These are phyloP conservation scores for Eristalis tenax DNA, from an alignment of 2,888 invertebrate species.

Conservation along the genomic window DNA sequence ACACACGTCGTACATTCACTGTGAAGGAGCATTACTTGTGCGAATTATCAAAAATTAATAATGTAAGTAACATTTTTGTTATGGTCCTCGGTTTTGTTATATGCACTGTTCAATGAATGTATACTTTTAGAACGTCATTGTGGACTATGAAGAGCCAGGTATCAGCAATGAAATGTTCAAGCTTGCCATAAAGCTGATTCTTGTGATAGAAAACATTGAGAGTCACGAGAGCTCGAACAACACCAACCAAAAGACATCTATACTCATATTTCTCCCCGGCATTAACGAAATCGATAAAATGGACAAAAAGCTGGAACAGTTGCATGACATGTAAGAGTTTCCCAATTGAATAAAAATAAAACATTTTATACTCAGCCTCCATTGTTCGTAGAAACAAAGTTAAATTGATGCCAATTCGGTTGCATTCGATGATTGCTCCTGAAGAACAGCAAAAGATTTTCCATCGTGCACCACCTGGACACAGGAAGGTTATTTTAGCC, in stretches of 20 bases:
- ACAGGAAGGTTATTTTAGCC: conserved; percentile 91
- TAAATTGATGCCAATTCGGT: conserved; percentile 77
- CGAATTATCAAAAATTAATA: conserved; percentile 81
- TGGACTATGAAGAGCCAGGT: conserved; percentile 83
- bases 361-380: neutral
- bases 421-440: conserved; percentile 90
- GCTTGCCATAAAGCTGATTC: conserved; percentile 84
- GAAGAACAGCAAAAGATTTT: conserved; percentile 88
- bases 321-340: conserved; percentile 68
- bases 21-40: conserved; percentile 86
- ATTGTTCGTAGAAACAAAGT: conserved; percentile 63
- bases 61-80: conserved; percentile 79
- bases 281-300: conserved; percentile 91
- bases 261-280: conserved; percentile 95
- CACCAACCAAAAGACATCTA: conserved; percentile 82
- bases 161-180: conserved; percentile 85
- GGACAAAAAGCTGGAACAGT: conserved; percentile 80
- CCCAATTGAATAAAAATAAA: neutral
- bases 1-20: conserved; percentile 82
- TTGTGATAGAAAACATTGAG: conserved; percentile 82
- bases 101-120: too few species aligned
- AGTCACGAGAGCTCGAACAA: conserved; percentile 76
- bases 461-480: conserved; percentile 76
- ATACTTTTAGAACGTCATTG: conserved; percentile 81
- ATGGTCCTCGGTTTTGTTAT: neutral